Conservation (phyloP, 2,888 invertebrate genomes). For the Tenthredo notha region DNA sequence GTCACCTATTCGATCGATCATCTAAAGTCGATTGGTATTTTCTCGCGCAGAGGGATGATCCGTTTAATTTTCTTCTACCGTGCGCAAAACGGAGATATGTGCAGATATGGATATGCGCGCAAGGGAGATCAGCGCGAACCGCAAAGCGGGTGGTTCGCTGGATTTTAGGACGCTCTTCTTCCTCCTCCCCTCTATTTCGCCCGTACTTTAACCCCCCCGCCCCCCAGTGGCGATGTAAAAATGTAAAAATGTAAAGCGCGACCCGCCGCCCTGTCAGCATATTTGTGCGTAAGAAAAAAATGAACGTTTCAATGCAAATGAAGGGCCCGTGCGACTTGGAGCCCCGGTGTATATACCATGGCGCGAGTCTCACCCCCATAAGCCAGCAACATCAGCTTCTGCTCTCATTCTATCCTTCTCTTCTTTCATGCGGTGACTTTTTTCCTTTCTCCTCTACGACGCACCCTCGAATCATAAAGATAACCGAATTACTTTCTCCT, state of each 20-base stretch:
- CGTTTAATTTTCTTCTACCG: neutral
- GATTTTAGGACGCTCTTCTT: slow-evolving; percentile 24
- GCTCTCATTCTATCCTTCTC: slow-evolving; percentile 2
- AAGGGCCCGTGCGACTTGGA: slow-evolving; percentile 67
- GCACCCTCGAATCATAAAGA: slow-evolving; percentile 74
- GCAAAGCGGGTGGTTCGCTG: neutral
- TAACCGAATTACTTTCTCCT: slow-evolving; percentile 75
- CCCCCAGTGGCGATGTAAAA: slow-evolving; percentile 64
- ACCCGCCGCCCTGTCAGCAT: slow-evolving; percentile 71
- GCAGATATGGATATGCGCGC: neutral
- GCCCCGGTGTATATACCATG: slow-evolving; percentile 44
- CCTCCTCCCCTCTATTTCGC: neutral
- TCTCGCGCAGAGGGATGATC: neutral
- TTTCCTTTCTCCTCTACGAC: slow-evolving; percentile 55
- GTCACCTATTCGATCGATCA: too few relatives aligned
- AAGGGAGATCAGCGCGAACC: slow-evolving; percentile 28
- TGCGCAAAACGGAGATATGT: neutral
- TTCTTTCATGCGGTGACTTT: slow-evolving; percentile 52
- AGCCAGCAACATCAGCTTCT: slow-evolving; percentile 45
- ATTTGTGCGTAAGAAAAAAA: slow-evolving; percentile 71
- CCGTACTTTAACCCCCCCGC: neutral
- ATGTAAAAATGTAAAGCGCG: slow-evolving; percentile 74
- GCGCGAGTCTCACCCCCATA: slow-evolving; percentile 53
- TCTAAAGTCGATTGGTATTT: too few relatives aligned
- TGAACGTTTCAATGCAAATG: slow-evolving; percentile 77